Evolutionary conservation across 2,888 invertebrate genomes (phyloP).

Genomic region (Poecilobothrus nobilitatus): DNA sequence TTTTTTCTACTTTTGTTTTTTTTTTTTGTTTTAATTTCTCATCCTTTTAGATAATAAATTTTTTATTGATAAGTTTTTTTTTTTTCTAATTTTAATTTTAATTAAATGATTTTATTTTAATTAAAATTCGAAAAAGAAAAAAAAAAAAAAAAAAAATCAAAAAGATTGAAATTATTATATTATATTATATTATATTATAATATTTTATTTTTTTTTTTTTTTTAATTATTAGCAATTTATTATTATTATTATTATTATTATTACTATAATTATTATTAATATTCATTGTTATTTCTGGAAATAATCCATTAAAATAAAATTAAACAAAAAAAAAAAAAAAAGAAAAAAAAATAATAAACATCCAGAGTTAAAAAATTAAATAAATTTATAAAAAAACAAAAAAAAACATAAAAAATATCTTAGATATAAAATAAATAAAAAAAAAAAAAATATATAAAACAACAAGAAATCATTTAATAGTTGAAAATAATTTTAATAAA

Average conservation of each 20-base stretch:
- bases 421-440: background rate
- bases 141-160: no score
- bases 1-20: no score
- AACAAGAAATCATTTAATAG: conserved; percentile 13
- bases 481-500: conserved; percentile 19
- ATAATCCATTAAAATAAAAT: background rate
- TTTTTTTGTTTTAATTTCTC: no score
- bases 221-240: background rate
- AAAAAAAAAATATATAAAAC: background rate
- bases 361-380: conserved; percentile 19
- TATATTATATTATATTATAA: no score
- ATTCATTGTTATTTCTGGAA: conserved; percentile 1
- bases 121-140: no score
- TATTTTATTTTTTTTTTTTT: background rate
- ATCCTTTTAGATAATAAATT: no score
- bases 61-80: no score
- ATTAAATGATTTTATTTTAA: no score
- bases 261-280: background rate
- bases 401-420: no score
- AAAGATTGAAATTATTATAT: no score
- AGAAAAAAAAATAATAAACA: conserved; percentile 23
- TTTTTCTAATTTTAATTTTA: no score
- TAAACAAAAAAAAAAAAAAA: conserved; percentile 15
- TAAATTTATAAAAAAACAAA: conserved; percentile 18
- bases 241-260: background rate